Evolutionary conservation across 2,113 vertebrate species (phyloP), one percentile per base, ranked within the genome.

Genomic region (Gymnorhina tibicen): DNA sequence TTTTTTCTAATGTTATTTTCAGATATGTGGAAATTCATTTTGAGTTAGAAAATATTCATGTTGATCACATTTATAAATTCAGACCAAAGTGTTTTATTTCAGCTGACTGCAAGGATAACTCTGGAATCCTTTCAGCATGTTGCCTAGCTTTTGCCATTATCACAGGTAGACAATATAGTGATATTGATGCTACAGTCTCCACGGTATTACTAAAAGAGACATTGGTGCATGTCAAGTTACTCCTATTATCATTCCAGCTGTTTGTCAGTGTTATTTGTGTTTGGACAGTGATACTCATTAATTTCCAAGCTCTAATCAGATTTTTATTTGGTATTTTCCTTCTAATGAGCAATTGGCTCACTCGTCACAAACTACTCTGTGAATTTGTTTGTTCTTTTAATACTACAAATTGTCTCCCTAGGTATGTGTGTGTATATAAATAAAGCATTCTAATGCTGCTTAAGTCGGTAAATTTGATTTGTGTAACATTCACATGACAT

Each of bases 261-360:
- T 64, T 86, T 96, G 41, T 88, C 86, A 80, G 6, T 4, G 2
- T 81, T 80, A 77, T 49, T 86, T 85, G 12, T 89, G 55, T 78
- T 86, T 62, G 17, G 64, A 85, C 64, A 95, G 49, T 95, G 69
- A 96, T 37, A 67, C 41, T 74, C 42, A 50, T 5, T 72, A 86
- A 85, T 94, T 69, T 69, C 59, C 39, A 68, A 42, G 13, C 46
- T 93, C 46, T 64, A 84, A 91, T 88, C 27, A 53, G 86, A 86
- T 74, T 63, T 92, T 94, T 85, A 94, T 87, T 97, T 81, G 39
- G 22, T 86, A 72, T 91, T 97, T 95, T 75, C 59, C 58, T 91
- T 93, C 67, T 58, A 85, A 91, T 92, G 55, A 93, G 11, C 53
- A 52, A 73, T 19, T 91, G 75, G 33, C n/a, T 96, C 3, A 1